phyloP scores from a whole-genome alignment of 1,140 invertebrate species.

The Aphidius gifuensis region DNA sequence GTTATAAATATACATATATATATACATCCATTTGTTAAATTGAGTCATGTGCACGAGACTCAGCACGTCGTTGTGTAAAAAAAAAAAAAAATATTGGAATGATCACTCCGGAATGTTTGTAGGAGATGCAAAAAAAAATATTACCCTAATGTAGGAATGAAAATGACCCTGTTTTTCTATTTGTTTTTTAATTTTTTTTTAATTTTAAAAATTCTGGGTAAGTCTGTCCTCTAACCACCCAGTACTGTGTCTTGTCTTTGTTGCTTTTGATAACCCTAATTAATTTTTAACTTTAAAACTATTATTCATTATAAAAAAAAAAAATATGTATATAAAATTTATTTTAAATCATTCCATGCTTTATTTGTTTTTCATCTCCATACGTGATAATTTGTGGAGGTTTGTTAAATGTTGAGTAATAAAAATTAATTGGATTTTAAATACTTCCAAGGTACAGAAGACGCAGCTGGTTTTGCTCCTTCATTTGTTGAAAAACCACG shows the following conservation, averaged over 20 bases:
- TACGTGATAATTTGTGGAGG: background rate
- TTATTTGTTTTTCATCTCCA: too few relatives aligned
- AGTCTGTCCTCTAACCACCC: background rate
- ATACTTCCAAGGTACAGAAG: conserved; percentile 76
- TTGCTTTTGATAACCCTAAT: too few relatives aligned
- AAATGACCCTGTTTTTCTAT: too few relatives aligned
- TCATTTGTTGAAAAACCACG: conserved; percentile 94
- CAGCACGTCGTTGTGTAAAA: background rate
- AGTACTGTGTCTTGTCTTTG: too few relatives aligned
- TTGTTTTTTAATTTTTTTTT: background rate
- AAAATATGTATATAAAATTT: too few relatives aligned
- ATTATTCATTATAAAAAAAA: too few relatives aligned
- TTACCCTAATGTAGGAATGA: background rate
- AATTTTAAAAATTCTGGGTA: background rate
- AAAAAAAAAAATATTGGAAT: background rate
- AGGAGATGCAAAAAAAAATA: conserved; percentile 2
- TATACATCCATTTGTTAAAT: too few relatives aligned
- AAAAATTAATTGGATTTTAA: conserved; percentile 36
- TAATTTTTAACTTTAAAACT: too few relatives aligned
- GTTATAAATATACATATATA: conserved; percentile 9
- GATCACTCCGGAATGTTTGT: background rate
- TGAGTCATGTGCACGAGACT: conserved; percentile 8
- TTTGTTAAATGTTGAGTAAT: conserved; percentile 5
- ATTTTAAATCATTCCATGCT: too few relatives aligned
- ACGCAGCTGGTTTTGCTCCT: conserved; percentile 85